Conservation (phyloP, 2,888 invertebrate genomes). For the Plusia festucae region DNA sequence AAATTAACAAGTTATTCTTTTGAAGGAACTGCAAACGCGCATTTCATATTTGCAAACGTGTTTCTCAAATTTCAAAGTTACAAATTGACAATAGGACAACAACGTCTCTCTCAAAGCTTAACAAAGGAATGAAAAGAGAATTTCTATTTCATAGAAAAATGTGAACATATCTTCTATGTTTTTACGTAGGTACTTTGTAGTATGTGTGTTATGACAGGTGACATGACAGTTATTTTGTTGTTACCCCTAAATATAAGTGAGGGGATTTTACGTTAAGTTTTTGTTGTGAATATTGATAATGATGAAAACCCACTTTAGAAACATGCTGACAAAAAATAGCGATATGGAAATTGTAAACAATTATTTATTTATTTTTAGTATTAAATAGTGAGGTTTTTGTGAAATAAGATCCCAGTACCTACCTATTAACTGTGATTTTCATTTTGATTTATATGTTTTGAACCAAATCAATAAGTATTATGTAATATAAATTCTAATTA, state of each 20-base stretch:
- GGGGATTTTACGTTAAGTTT: not conserved
- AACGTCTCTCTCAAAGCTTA: not conserved
- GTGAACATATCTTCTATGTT: not conserved
- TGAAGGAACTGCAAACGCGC: not conserved
- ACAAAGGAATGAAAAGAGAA: constrained; percentile 12
- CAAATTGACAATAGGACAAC: constrained; percentile 10
- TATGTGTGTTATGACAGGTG: not conserved
- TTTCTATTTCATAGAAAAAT: constrained; percentile 8
- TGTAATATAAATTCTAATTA: not conserved
- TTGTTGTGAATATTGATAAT: not conserved
- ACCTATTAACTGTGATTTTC: too few relatives aligned
- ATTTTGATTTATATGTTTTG: not conserved
- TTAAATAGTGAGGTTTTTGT: too few relatives aligned
- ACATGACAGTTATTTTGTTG: not conserved
- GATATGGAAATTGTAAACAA: too few relatives aligned
- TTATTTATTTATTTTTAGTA: too few relatives aligned
- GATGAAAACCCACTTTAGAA: not conserved
- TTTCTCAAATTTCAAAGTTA: constrained; percentile 8
- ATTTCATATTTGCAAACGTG: not conserved
- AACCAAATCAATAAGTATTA: not conserved
- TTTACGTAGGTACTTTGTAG: not conserved
- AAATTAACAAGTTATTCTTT: not conserved
- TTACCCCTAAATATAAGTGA: not conserved
- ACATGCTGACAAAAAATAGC: not conserved
- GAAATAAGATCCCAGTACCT: too few relatives aligned